Conservation (phyloP, 2,797 vertebrate genomes). For the Clarias pachynema region DNA sequence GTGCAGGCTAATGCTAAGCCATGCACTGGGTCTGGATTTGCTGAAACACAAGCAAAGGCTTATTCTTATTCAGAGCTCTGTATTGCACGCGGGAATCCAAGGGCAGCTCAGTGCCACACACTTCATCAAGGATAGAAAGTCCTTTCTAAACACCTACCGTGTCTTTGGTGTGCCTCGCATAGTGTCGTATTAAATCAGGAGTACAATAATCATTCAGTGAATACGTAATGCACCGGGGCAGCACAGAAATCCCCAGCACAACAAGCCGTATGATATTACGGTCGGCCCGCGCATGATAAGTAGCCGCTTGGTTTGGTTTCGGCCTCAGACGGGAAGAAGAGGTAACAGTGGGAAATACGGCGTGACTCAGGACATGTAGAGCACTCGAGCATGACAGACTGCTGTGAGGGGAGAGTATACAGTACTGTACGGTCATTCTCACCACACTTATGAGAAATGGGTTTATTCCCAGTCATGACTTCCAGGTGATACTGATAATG, state of each 20-base stretch:
- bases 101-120: constrained; percentile 9
- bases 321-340: constrained; percentile 25
- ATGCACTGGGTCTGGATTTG: neutral
- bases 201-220: constrained; percentile 38
- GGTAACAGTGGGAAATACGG: constrained; percentile 19
- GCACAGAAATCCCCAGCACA: constrained; percentile 27
- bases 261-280: constrained; percentile 37
- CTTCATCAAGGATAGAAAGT: constrained; percentile 15
- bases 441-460: neutral
- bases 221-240: constrained; percentile 43
- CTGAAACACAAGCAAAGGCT: neutral
- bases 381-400: constrained; percentile 3
- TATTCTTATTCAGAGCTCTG: constrained; percentile 13
- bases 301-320: constrained; percentile 41
- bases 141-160: neutral
- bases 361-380: constrained; percentile 9
- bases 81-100: neutral
- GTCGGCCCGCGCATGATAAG: constrained; percentile 39
- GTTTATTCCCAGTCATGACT: neutral
- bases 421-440: neutral
- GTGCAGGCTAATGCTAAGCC: neutral
- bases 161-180: neutral
- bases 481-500: neutral
- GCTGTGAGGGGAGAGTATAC: neutral
- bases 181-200: constrained; percentile 26